phyloP scores from a whole-genome alignment of 2,797 vertebrate genomes.

The Rhyacichthys aspro region DNA sequence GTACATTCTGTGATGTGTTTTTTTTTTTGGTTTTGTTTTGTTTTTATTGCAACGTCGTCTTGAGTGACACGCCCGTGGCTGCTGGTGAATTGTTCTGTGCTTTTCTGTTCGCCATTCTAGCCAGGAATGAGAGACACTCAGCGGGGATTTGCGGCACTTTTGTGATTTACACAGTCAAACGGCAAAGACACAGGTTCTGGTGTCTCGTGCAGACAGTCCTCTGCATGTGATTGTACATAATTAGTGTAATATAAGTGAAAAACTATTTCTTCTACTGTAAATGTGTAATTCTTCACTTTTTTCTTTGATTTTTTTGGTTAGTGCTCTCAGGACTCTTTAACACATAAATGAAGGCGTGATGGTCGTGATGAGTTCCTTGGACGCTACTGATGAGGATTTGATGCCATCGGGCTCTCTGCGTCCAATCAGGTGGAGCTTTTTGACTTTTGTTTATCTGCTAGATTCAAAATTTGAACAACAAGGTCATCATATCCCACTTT shows the following conservation, averaged over 20 bases:
- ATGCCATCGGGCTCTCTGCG: constrained; percentile 48
- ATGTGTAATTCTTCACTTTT: constrained; percentile 94
- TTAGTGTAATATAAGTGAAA: constrained; percentile 97
- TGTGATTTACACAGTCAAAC: constrained; percentile 81
- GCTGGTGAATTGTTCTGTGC: constrained; percentile 76
- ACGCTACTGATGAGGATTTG: constrained; percentile 50
- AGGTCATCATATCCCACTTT: constrained; percentile 61
- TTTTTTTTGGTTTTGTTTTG: constrained; percentile 22
- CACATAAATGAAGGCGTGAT: constrained; percentile 84
- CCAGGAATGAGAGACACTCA: constrained; percentile 84
- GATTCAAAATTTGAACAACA: constrained; percentile 53
- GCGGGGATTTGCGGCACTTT: constrained; percentile 83
- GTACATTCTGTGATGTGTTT: constrained; percentile 73
- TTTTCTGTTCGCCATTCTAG: constrained; percentile 72
- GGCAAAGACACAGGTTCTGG: constrained; percentile 87
- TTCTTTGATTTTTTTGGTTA: constrained; percentile 80
- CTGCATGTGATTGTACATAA: constrained; percentile 96
- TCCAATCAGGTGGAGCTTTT: constrained; percentile 68
- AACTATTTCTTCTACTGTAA: constrained; percentile 90
- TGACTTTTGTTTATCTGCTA: constrained; percentile 49
- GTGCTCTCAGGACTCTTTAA: constrained; percentile 98
- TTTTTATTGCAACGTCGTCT: constrained; percentile 61
- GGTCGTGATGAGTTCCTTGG: constrained; percentile 66
- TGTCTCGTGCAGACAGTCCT: constrained; percentile 83
- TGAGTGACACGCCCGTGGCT: constrained; percentile 80